Base-by-base conservation (phyloP, 1,140 invertebrate genomes). In the Listronotus oregonensis region DNA sequence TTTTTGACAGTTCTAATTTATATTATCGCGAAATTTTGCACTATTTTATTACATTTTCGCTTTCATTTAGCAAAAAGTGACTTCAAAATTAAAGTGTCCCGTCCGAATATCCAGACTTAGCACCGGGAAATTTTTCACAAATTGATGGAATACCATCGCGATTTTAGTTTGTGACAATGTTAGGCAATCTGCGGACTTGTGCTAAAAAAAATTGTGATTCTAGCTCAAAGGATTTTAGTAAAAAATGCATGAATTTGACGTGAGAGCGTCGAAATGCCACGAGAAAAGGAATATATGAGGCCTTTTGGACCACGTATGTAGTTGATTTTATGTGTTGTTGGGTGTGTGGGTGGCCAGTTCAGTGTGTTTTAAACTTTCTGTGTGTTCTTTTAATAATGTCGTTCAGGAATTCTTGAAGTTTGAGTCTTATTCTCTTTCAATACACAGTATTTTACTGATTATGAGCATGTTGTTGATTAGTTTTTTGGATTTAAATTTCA, bases 381-480 rank as follows among this genome's bases (percentile, higher is more conserved):
- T 58, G 57, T 60, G 57, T 60, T 60, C 57, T 60, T 60, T 60
- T 60, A 60, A 60, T 60, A 47, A 60, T 46, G 32, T 46, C 39
- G 18, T 27, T 17, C 18, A 15, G 15, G 43, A 47, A 60, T 60
- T 60, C 57, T 49, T 55, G 5, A 10, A 15, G 21, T 27, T 31
- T 12, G 31, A 51, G 10, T 11, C 18, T 31, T 51, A 51, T 47
- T 47, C 31, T 14, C 42, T 14, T 32, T 46, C 12, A 9, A 15
- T 32, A 0, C 11, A 14, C 12, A 8, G 34, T 15, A n/a, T 58
- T 46, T 46, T 40, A n/a, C 15, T 34, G 17, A 27, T 5, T 27
- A 3, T 27, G 21, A 5, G 21, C 21, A 27, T 27, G 21, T 27
- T 27, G 1, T 27, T 27, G 1, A 27, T 27, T 27, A 27, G 1